A percentile compares a stretch with the other conserved stretches of the same genome.
These are phyloP conservation scores for Agapetus fuscipes DNA, from an alignment of 2,888 invertebrate genomes.

Conservation along the genomic window DNA sequence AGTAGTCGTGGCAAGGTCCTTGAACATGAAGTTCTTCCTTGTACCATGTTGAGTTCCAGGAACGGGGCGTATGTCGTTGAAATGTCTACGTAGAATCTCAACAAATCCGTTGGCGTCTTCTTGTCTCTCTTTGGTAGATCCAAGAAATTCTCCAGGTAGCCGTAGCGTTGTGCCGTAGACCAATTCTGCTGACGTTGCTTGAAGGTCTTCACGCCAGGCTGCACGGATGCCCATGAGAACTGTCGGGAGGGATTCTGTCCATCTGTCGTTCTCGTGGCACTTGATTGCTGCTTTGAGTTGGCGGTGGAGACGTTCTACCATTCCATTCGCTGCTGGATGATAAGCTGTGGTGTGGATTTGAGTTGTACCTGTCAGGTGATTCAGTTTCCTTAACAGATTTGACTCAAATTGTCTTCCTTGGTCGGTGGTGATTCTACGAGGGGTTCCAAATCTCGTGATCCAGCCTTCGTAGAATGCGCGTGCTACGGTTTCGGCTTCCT, in stretches of 20 bases:
- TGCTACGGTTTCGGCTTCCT: slow-evolving; percentile 25
- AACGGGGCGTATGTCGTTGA: not conserved
- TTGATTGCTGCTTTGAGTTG: slow-evolving; percentile 22
- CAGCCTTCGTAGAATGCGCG: no score
- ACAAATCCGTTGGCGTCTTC: no score
- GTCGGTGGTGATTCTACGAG: no score
- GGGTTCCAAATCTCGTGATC: no score
- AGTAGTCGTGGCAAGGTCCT: slow-evolving; percentile 1
- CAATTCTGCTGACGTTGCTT: no score
- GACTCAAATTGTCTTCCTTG: no score
- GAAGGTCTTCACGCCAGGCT: slow-evolving; percentile 23
- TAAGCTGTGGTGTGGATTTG: slow-evolving; percentile 19
- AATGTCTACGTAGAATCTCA: no score
- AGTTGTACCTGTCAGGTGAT: slow-evolving; percentile 16
- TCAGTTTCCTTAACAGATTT: no score
- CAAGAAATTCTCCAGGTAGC: slow-evolving; percentile 22
- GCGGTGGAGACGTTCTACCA: slow-evolving; percentile 22
- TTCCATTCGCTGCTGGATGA: no score
- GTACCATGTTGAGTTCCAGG: no score
- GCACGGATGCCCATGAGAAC: slow-evolving; percentile 23
- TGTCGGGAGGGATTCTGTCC: slow-evolving; percentile 22
- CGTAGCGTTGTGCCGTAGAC: slow-evolving; percentile 21
- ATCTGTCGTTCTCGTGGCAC: slow-evolving; percentile 19
- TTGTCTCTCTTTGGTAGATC: not conserved
- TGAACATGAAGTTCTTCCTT: slow-evolving; percentile 5